Evolutionary conservation across 92 coral and sea anemone species (phyloP).

Genomic region (Porites evermanni): DNA sequence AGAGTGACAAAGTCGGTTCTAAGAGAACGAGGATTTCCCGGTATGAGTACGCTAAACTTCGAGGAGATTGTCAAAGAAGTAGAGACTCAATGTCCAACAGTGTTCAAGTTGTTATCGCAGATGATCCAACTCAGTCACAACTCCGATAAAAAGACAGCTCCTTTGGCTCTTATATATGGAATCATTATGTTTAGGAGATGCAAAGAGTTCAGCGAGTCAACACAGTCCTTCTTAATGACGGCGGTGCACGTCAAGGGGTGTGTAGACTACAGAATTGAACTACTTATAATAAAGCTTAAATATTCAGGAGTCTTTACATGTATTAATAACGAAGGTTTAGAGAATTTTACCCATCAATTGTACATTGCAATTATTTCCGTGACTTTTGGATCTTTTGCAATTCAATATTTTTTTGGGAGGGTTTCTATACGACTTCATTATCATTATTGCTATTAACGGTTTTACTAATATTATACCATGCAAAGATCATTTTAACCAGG

Average conservation of each 20-base stretch:
- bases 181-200: constrained; percentile 53
- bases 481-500: constrained; percentile 4
- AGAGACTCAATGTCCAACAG: constrained; percentile 41
- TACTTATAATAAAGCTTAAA: not conserved
- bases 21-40: constrained; percentile 41
- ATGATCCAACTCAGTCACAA: constrained; percentile 29
- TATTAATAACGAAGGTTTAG: constrained; percentile 6
- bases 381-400: not conserved
- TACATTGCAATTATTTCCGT: constrained; percentile 5
- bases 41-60: constrained; percentile 44
- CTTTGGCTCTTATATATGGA: constrained; percentile 49
- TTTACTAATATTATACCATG: not conserved
- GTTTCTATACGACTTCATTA: constrained; percentile 4
- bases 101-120: constrained; percentile 29
- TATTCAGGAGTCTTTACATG: constrained; percentile 7
- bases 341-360: not conserved
- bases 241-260: constrained; percentile 50
- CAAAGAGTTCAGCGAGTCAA: constrained; percentile 53
- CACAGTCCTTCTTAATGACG: constrained; percentile 51
- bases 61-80: constrained; percentile 41
- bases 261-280: constrained; percentile 10
- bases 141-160: constrained; percentile 45
- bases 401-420: not conserved
- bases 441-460: not conserved
- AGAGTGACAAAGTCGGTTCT: constrained; percentile 59